These are phyloP conservation scores for Eulemur rufifrons DNA, from an alignment of 2,113 vertebrate genomes.

Conservation along the genomic window DNA sequence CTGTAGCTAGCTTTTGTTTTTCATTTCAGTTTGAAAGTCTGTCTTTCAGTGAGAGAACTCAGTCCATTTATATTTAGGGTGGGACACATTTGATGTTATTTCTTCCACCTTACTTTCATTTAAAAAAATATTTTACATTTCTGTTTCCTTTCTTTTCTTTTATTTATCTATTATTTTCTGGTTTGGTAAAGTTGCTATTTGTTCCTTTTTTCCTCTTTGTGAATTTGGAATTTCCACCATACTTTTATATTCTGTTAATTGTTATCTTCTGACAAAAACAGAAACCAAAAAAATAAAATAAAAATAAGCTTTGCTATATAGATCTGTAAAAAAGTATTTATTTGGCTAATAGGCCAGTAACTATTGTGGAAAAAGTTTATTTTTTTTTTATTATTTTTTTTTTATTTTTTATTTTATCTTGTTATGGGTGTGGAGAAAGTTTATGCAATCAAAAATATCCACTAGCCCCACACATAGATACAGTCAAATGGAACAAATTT, in stretches of 20 bases:
- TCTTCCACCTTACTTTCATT: background rate
- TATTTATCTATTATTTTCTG: background rate
- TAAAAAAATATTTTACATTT: background rate
- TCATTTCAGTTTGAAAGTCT: conserved; percentile 20
- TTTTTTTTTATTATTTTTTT: no score
- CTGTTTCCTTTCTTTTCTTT: background rate
- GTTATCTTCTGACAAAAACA: conserved; percentile 17
- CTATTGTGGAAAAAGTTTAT: background rate
- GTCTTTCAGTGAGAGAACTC: background rate
- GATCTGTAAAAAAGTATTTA: background rate
- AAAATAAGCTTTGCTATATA: background rate
- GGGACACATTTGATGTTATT: background rate
- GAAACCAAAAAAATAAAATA: background rate
- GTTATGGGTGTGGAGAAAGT: background rate
- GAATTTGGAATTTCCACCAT: background rate
- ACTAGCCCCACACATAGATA: background rate
- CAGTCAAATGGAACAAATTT: background rate
- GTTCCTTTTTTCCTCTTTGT: background rate
- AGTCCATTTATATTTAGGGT: background rate
- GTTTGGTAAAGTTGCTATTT: background rate
- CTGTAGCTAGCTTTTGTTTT: conserved; percentile 16
- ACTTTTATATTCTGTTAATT: background rate
- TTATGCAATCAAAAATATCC: background rate
- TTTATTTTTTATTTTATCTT: no score
- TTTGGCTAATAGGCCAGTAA: background rate